phyloP scores from a whole-genome alignment of 2,113 vertebrate species.

The Syngnathoides biaculeatus region DNA sequence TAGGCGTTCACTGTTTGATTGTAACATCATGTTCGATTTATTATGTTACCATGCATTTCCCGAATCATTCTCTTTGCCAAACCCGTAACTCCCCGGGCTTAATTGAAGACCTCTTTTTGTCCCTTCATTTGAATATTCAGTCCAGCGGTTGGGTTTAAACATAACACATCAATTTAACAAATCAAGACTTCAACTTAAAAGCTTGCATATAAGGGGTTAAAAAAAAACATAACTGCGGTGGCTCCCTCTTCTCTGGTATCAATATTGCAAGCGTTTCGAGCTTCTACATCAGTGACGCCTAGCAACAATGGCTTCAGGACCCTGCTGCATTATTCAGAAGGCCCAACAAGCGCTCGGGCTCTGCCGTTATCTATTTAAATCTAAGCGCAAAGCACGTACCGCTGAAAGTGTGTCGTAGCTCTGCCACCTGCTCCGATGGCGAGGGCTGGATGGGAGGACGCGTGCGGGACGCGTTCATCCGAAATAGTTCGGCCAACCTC shows the following conservation, averaged over 20 bases:
- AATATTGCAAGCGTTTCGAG: slow-evolving; percentile 60
- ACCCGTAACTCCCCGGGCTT: too few species aligned
- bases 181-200: not conserved
- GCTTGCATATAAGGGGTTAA: not conserved
- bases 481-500: slow-evolving; percentile 18
- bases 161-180: too few species aligned
- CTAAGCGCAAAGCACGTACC: slow-evolving; percentile 53
- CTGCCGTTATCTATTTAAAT: slow-evolving; percentile 72
- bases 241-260: slow-evolving; percentile 41
- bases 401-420: slow-evolving; percentile 44
- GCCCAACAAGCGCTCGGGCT: slow-evolving; percentile 56
- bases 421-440: slow-evolving; percentile 45
- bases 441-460: slow-evolving; percentile 15
- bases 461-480: not conserved
- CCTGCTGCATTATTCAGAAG: slow-evolving; percentile 66
- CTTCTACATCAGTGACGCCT: slow-evolving; percentile 57
- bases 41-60: too few species aligned
- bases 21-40: too few species aligned
- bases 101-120: too few species aligned
- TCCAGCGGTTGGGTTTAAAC: too few species aligned
- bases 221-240: slow-evolving; percentile 25
- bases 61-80: too few species aligned
- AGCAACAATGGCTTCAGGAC: slow-evolving; percentile 66
- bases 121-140: too few species aligned
- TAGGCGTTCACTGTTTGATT: too few species aligned